These are phyloP conservation scores for Carassius carassius DNA, from an alignment of 2,113 vertebrate genomes.

Conservation along the genomic window DNA sequence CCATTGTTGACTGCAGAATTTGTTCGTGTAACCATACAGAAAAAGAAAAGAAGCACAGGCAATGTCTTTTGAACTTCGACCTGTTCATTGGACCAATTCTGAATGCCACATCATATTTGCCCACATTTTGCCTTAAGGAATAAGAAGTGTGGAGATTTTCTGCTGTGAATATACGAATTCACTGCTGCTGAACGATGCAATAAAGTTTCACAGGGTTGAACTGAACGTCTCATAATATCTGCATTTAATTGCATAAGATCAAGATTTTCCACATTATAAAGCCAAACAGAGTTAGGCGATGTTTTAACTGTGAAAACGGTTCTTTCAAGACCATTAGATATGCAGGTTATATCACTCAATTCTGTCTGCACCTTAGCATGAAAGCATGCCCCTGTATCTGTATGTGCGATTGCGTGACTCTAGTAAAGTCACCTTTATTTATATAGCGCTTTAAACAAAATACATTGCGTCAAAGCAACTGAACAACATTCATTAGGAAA, in stretches of 20 bases:
- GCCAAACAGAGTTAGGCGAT: neutral
- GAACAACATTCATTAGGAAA: no score
- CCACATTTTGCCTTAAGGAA: constrained; percentile 9
- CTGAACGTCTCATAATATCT: constrained; percentile 17
- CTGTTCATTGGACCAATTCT: constrained; percentile 20
- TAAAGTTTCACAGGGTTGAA: constrained; percentile 16
- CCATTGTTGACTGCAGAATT: neutral
- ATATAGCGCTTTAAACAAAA: no score
- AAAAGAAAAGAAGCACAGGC: constrained; percentile 22
- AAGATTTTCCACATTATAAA: constrained; percentile 22
- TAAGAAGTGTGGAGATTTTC: neutral
- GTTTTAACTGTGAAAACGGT: neutral
- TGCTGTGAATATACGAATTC: constrained; percentile 2
- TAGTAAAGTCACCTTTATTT: no score
- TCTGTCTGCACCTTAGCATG: neutral
- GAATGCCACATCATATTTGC: constrained; percentile 30
- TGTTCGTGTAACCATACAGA: neutral
- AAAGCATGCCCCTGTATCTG: neutral
- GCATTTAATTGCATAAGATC: constrained; percentile 8
- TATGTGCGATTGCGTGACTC: neutral
- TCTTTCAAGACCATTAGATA: constrained; percentile 16
- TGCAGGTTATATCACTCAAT: neutral
- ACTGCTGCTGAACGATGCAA: neutral
- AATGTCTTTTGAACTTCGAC: constrained; percentile 13
- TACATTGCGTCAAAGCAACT: no score